Conservation (phyloP, 2,888 invertebrate species). For the Chrysolina haemoptera region DNA sequence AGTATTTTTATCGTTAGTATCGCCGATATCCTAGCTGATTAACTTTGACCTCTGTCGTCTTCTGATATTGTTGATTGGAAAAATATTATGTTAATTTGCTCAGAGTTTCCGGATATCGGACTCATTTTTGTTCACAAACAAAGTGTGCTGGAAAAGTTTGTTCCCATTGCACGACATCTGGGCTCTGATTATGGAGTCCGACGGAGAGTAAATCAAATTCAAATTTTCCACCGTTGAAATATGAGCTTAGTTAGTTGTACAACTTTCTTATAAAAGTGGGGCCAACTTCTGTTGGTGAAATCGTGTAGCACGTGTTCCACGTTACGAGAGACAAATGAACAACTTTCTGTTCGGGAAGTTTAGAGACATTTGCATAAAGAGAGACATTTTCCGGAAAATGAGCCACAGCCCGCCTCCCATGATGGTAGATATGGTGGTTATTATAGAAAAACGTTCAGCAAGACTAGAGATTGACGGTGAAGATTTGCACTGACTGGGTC, state of each 20-base stretch:
- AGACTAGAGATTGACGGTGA: too few relatives aligned
- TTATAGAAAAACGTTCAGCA: too few relatives aligned
- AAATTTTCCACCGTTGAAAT: slow-evolving; percentile 20
- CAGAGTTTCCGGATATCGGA: neutral
- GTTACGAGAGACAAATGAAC: slow-evolving; percentile 18
- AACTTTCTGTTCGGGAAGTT: slow-evolving; percentile 21
- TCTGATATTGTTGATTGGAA: too few relatives aligned
- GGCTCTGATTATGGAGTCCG: slow-evolving; percentile 3
- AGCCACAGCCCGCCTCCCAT: neutral
- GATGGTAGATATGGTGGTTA: neutral
- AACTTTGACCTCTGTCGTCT: too few relatives aligned
- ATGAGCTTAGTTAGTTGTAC: slow-evolving; percentile 18
- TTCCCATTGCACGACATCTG: neutral
- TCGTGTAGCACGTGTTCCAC: slow-evolving; percentile 23
- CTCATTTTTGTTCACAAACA: neutral
- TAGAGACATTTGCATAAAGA: neutral
- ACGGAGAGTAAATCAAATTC: slow-evolving; percentile 15
- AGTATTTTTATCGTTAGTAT: too few relatives aligned
- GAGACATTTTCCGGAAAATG: neutral
- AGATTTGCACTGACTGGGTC: too few relatives aligned
- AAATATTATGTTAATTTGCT: too few relatives aligned
- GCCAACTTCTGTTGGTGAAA: slow-evolving; percentile 18
- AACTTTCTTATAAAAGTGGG: slow-evolving; percentile 15
- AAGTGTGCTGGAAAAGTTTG: neutral
- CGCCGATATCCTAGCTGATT: too few relatives aligned